Base-by-base conservation (phyloP, 2,113 vertebrate species). In the Vidua chalybeata region DNA sequence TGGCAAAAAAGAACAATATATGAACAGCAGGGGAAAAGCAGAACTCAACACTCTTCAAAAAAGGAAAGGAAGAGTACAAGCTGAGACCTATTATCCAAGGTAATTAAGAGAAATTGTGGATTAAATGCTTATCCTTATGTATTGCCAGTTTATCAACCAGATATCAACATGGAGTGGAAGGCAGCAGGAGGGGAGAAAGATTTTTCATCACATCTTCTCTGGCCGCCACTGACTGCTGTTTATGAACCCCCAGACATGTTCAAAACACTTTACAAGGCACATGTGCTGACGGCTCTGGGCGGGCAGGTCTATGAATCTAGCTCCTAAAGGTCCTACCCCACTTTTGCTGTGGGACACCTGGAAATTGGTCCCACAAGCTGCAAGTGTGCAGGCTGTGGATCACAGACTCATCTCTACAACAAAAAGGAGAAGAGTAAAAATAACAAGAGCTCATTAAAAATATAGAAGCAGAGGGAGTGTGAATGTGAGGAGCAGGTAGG, bases 391-490 rank as follows among this genome's bases (percentile, higher is more conserved):
- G 66, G 64, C 89, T 92, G 49, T 1, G 2, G 67, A 56, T 79
- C 19, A 3, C 39, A 90, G 63, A 5, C 68, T 74, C 88, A 71
- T 77, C 33, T 59, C 72, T 2, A 2, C 48, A 39, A 90, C 73
- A 77, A 17, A 77, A 43, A 61, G 61, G 51, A 61, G 58, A 79
- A 31, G 52, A 86, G 52, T 86, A 89, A 92, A 95, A 94, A 87
- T 81, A 81, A 79, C 52, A 92, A 89, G 66, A 91, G 87, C 77
- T 92, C 84, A 82, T 94, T 94, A 89, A 94, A 89, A 87, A 91
- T 89, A 91, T 45, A 76, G 87, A 97, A 92, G 87, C 62, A 78
- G 74, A 89, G 77, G 89, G 66, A 94, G 81, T 82, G 69, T 82
- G 77, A 91, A 71, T 21, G 66, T 0, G 1, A 87, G 82, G 58